Percentiles rank a stretch among this genome's conserved stretches.
Evolutionary conservation across 1,140 invertebrate species (phyloP).

Genomic region (Drosophila carrolli): DNA sequence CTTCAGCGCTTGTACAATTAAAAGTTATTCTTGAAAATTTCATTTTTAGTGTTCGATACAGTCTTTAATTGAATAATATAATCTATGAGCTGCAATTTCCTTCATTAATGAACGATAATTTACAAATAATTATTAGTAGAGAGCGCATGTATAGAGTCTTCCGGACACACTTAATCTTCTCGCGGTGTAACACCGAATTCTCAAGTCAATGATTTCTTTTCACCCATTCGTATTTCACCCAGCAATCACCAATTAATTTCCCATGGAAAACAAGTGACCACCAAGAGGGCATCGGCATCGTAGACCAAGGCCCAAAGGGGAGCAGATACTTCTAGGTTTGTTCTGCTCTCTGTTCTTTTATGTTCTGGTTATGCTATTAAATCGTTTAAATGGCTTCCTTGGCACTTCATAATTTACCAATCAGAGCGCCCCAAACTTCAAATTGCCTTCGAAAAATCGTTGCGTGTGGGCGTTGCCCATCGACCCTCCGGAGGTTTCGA

Average conservation of each 20-base stretch:
- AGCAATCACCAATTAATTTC: constrained; percentile 32
- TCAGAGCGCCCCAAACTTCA: constrained; percentile 73
- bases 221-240: background rate
- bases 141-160: constrained; percentile 13
- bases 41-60: background rate
- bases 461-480: constrained; percentile 76
- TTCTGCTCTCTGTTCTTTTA: background rate
- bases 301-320: constrained; percentile 9
- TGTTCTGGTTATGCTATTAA: constrained; percentile 77
- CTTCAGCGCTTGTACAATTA: too few species aligned
- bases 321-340: constrained; percentile 9
- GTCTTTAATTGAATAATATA: constrained; percentile 2
- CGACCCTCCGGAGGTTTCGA: constrained; percentile 39
- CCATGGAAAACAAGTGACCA: constrained; percentile 51
- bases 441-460: constrained; percentile 57
- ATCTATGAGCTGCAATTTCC: background rate
- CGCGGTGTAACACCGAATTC: constrained; percentile 5
- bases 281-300: constrained; percentile 48
- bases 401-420: constrained; percentile 83
- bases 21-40: background rate
- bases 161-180: constrained; percentile 6
- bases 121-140: constrained; percentile 1
- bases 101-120: constrained; percentile 18
- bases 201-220: constrained; percentile 34
- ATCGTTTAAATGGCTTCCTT: constrained; percentile 81